phyloP scores from a whole-genome alignment of 2,797 vertebrate species.

The Crocidura indochinensis region DNA sequence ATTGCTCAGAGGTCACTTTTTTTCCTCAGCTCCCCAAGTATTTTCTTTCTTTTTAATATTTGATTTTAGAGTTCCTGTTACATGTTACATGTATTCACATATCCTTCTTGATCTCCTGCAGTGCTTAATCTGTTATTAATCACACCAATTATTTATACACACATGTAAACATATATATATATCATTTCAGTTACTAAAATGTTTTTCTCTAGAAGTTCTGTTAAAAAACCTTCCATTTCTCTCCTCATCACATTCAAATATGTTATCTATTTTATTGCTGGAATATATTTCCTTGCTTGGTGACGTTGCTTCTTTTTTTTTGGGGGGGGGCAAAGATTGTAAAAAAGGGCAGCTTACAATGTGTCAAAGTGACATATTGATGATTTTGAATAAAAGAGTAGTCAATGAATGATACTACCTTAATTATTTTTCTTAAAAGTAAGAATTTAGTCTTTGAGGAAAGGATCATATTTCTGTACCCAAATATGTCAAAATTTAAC shows the following conservation, averaged over 20 bases:
- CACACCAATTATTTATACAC: neutral
- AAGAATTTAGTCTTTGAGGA: neutral
- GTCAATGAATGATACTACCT: neutral
- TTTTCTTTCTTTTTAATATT: constrained; percentile 11
- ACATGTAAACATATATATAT: too few relatives aligned
- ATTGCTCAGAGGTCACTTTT: neutral
- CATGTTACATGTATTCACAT: constrained; percentile 43
- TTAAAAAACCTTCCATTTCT: neutral
- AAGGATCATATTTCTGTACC: neutral
- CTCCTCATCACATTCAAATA: neutral
- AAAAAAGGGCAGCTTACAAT: neutral
- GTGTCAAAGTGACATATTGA: neutral
- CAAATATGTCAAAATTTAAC: neutral
- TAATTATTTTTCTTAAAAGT: neutral
- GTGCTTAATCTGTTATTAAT: constrained; percentile 20
- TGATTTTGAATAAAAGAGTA: neutral
- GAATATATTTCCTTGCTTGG: neutral
- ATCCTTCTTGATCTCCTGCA: too few relatives aligned
- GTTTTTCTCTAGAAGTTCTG: neutral
- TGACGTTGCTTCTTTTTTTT: neutral
- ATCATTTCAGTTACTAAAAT: constrained; percentile 43
- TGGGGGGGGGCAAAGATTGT: too few relatives aligned
- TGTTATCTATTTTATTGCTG: neutral
- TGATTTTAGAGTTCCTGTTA: neutral
- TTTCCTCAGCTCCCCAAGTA: neutral